These are phyloP conservation scores for Lepidostoma basale DNA, from an alignment of 1,140 invertebrate genomes.

Conservation along the genomic window DNA sequence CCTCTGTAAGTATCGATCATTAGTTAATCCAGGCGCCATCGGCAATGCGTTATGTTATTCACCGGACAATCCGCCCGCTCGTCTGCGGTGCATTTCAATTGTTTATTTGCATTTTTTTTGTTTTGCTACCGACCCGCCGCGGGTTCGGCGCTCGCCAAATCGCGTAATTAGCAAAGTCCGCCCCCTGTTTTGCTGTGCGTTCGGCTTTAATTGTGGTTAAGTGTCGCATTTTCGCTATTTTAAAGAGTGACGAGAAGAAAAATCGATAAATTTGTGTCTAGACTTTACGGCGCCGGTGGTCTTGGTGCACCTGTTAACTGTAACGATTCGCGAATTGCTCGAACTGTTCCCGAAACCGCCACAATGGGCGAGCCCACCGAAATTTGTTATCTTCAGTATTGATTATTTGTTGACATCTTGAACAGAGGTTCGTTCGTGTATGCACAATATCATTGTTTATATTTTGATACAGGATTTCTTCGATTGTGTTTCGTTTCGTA, in stretches of 20 bases:
- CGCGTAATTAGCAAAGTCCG: no score
- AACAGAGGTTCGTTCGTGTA: no score
- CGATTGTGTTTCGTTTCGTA: no score
- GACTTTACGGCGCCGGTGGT: conserved; percentile 22
- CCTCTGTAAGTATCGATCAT: conserved; percentile 9
- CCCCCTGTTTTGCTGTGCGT: no score
- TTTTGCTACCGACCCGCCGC: neutral
- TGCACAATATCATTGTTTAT: no score
- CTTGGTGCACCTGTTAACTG: conserved; percentile 30
- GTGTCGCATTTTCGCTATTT: neutral
- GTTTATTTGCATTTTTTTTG: conserved; percentile 16
- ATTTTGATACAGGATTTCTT: no score
- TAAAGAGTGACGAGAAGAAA: no score
- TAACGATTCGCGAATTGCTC: neutral
- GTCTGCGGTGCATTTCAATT: conserved; percentile 1
- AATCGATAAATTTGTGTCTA: conserved; percentile 34
- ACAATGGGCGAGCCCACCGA: no score
- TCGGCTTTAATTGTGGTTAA: no score
- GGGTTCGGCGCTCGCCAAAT: neutral
- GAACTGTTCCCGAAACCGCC: neutral
- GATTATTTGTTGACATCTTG: no score
- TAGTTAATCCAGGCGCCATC: no score
- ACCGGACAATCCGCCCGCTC: neutral
- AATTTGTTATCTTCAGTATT: no score
- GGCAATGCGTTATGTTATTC: neutral